These are phyloP conservation scores for Aphodius sticticus DNA, from an alignment of 2,888 invertebrate species.

Conservation along the genomic window DNA sequence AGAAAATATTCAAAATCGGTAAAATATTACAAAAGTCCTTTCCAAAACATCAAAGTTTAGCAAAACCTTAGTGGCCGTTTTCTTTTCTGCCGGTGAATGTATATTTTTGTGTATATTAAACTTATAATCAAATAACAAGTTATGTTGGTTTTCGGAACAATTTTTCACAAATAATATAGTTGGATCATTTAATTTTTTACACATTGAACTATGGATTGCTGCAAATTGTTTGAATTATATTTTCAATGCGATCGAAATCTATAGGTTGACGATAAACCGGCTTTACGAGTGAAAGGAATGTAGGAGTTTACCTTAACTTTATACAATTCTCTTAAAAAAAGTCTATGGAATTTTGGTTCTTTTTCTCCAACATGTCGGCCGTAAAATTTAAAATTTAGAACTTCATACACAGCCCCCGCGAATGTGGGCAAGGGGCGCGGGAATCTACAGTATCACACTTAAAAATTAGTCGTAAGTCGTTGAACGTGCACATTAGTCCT, in stretches of 20 bases:
- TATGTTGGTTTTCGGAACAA: too few relatives aligned
- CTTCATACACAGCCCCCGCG: conserved; percentile 46
- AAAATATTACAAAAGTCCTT: too few relatives aligned
- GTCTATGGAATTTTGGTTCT: conserved; percentile 59
- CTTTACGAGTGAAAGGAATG: conserved; percentile 4
- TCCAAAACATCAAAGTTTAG: too few relatives aligned
- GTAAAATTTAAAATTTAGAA: conserved; percentile 57
- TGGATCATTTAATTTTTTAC: too few relatives aligned
- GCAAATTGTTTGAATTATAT: background rate
- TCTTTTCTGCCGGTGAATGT: too few relatives aligned
- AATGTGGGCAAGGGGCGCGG: conserved; percentile 20
- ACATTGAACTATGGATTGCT: too few relatives aligned
- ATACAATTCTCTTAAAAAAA: conserved; percentile 47
- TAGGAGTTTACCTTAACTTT: background rate
- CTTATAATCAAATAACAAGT: too few relatives aligned
- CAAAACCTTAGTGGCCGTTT: too few relatives aligned
- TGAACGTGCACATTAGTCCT: background rate
- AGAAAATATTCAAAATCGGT: too few relatives aligned
- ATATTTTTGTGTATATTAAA: too few relatives aligned
- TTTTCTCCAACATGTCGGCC: conserved; percentile 41
- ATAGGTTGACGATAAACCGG: background rate
- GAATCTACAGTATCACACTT: conserved; percentile 38
- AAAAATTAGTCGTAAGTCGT: conserved; percentile 37
- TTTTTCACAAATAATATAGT: too few relatives aligned
- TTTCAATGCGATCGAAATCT: background rate